Evolutionary conservation across 2,113 vertebrate species (phyloP).

Genomic region (Nothoprocta pentlandii): DNA sequence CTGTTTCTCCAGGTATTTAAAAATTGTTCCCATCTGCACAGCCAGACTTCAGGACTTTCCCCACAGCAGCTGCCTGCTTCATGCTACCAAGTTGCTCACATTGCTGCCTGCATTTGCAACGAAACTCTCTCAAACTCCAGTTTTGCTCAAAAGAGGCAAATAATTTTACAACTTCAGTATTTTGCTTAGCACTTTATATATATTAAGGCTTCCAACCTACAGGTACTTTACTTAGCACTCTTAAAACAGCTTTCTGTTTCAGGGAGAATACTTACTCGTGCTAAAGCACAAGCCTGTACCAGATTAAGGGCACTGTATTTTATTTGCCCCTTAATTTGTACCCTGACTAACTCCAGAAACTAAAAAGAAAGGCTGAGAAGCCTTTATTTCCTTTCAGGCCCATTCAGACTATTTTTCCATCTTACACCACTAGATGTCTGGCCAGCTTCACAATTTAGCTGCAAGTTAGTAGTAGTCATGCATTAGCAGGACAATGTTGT

Average conservation of each 20-base stretch:
- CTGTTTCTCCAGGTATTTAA: neutral
- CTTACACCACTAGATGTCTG: conserved; percentile 48
- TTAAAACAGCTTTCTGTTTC: neutral
- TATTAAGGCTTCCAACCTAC: neutral
- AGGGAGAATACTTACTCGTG: neutral
- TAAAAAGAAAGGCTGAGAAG: neutral
- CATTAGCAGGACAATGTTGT: neutral
- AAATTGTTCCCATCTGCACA: neutral
- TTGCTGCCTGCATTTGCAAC: neutral
- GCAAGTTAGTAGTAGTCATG: rapidly evolving
- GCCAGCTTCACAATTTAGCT: neutral
- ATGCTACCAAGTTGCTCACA: neutral
- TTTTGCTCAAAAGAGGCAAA: neutral
- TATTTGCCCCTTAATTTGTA: neutral
- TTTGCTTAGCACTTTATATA: neutral
- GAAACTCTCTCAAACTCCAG: neutral
- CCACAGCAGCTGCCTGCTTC: neutral
- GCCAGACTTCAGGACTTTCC: neutral
- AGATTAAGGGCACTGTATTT: neutral
- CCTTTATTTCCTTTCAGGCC: neutral
- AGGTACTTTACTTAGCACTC: neutral
- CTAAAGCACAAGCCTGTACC: neutral
- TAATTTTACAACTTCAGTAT: neutral
- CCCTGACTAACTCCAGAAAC: neutral
- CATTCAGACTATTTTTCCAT: neutral